Percentiles rank a stretch among this genome's conserved stretches.
These are phyloP conservation scores for Drosophila punjabiensis DNA, from an alignment of 1,140 invertebrate species.

Conservation along the genomic window DNA sequence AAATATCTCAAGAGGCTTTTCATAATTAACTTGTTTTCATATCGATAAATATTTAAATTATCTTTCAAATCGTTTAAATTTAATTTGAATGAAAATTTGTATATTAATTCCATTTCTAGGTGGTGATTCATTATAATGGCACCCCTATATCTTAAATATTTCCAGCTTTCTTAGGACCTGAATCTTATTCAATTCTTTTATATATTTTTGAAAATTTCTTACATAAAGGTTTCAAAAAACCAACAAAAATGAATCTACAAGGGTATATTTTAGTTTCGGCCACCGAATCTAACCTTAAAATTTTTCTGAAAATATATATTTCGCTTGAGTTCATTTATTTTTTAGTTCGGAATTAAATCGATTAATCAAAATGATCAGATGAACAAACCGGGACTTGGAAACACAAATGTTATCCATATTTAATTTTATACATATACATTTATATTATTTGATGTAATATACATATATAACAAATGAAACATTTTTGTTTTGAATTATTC, in stretches of 20 bases:
- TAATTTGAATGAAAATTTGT: neutral
- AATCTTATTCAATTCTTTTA: neutral
- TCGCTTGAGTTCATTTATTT: neutral
- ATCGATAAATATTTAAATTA: neutral
- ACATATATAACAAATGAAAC: neutral
- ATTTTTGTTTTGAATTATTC: neutral
- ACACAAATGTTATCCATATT: neutral
- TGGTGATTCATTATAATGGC: neutral
- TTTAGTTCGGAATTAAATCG: neutral
- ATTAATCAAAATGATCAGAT: constrained; percentile 1
- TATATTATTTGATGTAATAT: constrained; percentile 10
- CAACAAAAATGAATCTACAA: neutral
- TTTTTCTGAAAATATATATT: no score
- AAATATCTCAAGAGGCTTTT: neutral
- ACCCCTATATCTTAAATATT: neutral
- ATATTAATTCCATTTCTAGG: neutral
- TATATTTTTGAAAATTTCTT: neutral
- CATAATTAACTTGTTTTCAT: neutral
- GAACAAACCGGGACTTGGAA: constrained; percentile 5
- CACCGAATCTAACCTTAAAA: neutral
- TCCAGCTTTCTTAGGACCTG: neutral
- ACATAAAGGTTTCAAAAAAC: neutral
- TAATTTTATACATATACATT: neutral
- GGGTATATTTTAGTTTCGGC: constrained; percentile 13
- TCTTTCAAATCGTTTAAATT: neutral